Percentiles rank a stretch among this genome's conserved stretches.
Conservation (phyloP, 2,113 vertebrate species). For the Phasianus colchicus region DNA sequence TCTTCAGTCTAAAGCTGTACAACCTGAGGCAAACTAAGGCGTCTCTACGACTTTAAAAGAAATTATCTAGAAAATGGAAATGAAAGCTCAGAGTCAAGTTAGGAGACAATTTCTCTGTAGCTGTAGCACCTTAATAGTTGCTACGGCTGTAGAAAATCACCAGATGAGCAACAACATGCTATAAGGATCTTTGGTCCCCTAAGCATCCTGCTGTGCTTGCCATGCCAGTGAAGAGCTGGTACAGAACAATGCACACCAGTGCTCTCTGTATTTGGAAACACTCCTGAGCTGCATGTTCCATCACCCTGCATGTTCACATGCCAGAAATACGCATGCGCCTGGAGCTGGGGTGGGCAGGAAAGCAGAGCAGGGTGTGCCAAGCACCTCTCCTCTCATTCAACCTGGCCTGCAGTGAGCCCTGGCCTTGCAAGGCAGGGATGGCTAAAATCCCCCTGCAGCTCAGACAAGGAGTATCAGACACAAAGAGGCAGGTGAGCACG, state of each 20-base stretch:
- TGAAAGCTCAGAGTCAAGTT: neutral
- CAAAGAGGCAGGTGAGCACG: neutral
- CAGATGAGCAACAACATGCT: neutral
- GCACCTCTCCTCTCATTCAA: neutral
- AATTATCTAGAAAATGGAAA: neutral
- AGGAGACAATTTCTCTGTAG: neutral
- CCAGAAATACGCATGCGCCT: neutral
- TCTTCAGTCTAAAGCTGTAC: neutral
- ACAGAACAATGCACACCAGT: neutral
- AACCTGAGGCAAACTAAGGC: neutral
- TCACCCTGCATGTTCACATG: neutral
- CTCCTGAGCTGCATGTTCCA: neutral
- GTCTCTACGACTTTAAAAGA: neutral
- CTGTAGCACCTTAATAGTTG: neutral
- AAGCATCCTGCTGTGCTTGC: accelerated
- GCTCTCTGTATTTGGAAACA: accelerated
- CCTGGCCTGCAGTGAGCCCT: neutral
- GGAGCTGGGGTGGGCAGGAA: neutral
- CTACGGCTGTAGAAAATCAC: neutral
- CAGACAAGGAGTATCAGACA: neutral
- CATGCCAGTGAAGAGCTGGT: neutral
- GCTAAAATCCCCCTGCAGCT: neutral
- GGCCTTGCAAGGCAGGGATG: neutral
- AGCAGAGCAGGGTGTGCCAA: neutral
- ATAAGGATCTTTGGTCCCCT: accelerated